Evolutionary conservation across 2,113 vertebrate species (phyloP), one percentile per base, ranked within the genome.

Genomic region (Oenanthe melanoleuca): DNA sequence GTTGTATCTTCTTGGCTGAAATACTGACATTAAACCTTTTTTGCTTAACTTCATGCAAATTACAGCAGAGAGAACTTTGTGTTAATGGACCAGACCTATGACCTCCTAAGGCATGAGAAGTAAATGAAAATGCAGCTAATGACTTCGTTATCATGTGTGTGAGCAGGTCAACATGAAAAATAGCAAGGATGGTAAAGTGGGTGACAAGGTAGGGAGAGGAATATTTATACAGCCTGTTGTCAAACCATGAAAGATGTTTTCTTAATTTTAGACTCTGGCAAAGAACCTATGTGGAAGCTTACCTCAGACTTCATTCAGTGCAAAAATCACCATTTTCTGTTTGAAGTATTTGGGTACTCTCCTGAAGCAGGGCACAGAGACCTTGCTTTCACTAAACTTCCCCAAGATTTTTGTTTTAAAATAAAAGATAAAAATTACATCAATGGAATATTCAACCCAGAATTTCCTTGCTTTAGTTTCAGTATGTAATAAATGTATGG

Each of bases 71-170:
- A 83, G 74, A 59, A 80, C 52, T 20, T 57, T 28, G 42, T 80
- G 88, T 73, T 95, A 86, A 87, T 90, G 63, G 77, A 90, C 17
- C 66, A 94, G 84, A 86, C 75, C 53, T 95, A n/a, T 88, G 59
- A 90, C 79, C 86, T 93, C 72, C n/a, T 61, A 38, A 88, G 85
- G 64, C 47, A 71, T 14, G 40, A 94, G 89, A 85, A 57, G 33
- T 60, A 96, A 81, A 85, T 79, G 63, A 80, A 96, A 96, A 85
- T n/a, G 16, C 53, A 61, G 61, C 34, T 93, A 83, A 86, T 89
- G 69, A 86, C 42, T 78, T 92, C 4, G 0, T 96, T 84, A 80
- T 23, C 16, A 5, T 31, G 78, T 71, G 53, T 73, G 42, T 66
- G 69, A 85, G 37, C 2, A 8, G 66, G 44, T 80, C 66, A 86